Evolutionary conservation across 1,140 invertebrate species (phyloP).

Genomic region (Pogonomyrmex californicus): DNA sequence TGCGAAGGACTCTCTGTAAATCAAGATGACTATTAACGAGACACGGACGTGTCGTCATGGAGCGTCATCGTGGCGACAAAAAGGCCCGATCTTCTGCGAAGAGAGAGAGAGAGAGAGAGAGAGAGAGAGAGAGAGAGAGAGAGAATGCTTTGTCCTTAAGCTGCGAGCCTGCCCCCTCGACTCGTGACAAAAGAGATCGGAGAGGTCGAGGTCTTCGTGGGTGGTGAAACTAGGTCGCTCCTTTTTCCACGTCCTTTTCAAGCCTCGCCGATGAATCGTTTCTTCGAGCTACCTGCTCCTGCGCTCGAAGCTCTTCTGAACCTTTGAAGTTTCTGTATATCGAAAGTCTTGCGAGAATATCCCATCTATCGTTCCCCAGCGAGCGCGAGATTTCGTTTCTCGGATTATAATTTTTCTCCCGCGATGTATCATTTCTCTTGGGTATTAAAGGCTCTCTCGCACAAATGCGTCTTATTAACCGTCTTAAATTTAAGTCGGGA

Average conservation of each 20-base stretch:
- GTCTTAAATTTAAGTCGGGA: not conserved
- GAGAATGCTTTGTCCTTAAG: conserved; percentile 26
- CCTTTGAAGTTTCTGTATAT: conserved; percentile 19
- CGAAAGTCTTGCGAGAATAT: not conserved
- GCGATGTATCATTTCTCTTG: not conserved
- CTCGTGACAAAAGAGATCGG: conserved; percentile 28
- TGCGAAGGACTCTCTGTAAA: not conserved
- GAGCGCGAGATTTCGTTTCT: not conserved
- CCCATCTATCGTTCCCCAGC: not conserved
- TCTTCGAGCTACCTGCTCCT: conserved; percentile 28
- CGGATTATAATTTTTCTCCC: not conserved
- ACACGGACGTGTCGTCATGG: not conserved
- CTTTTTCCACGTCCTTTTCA: conserved; percentile 33
- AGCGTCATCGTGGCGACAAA: not conserved
- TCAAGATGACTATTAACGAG: not conserved
- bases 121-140: not conserved
- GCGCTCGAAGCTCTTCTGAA: not conserved
- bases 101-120: not conserved
- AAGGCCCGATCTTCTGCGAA: not conserved
- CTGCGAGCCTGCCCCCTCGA: not conserved
- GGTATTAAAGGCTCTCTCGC: not conserved
- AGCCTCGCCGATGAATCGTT: conserved; percentile 2
- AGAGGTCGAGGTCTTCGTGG: not conserved
- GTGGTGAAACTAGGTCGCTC: conserved; percentile 33
- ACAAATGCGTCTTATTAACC: not conserved